Evolutionary conservation across 1,140 invertebrate genomes (phyloP).

Genomic region (Bombus confusus): DNA sequence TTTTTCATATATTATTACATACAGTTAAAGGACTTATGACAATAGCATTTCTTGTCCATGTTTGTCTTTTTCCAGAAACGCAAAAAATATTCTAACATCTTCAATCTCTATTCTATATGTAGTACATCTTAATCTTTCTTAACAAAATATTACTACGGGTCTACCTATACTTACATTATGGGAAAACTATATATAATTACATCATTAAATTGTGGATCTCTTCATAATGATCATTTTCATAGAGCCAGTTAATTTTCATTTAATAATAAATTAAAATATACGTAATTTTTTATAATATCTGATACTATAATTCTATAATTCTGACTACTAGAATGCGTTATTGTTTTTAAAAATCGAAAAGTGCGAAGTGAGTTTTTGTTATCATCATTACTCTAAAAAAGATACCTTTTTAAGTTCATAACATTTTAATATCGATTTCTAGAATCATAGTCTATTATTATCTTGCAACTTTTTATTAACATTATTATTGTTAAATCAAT

Average conservation of each 20-base stretch:
- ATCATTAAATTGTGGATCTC: too few species aligned
- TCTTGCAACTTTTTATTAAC: not conserved
- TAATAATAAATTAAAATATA: too few species aligned
- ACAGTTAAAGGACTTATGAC: not conserved
- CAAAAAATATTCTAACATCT: not conserved
- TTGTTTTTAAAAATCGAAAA: not conserved
- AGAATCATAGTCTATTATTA: not conserved
- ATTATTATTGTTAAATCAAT: constrained; percentile 33
- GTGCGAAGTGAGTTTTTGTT: too few species aligned
- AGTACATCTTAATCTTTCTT: not conserved
- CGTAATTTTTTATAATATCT: not conserved
- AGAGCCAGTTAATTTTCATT: too few species aligned
- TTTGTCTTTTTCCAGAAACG: not conserved
- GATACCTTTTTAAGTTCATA: not conserved
- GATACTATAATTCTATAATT: too few species aligned
- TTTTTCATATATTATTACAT: not conserved
- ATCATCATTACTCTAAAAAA: too few species aligned
- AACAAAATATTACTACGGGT: not conserved
- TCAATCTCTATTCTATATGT: too few species aligned
- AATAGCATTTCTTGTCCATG: not conserved
- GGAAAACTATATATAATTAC: too few species aligned
- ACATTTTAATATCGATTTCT: not conserved
- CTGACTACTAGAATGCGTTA: not conserved
- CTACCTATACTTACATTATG: not conserved
- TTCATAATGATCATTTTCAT: too few species aligned